Percentiles rank a stretch among this genome's conserved stretches.
These are phyloP conservation scores for Corella eumyota DNA, from an alignment of 23 tunicate genomes.

Conservation along the genomic window DNA sequence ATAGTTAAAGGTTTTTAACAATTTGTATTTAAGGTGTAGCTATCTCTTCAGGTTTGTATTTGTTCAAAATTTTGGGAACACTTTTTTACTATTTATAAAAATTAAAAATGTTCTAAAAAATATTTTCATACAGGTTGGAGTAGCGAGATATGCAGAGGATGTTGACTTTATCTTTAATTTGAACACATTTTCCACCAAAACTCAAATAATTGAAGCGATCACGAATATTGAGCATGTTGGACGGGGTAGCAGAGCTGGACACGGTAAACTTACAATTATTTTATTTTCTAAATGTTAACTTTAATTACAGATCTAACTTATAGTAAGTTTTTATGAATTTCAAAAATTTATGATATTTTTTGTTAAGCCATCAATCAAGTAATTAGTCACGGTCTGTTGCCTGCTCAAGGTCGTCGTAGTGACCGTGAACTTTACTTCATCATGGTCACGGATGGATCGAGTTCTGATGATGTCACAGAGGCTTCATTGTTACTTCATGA, in stretches of 20 bases:
- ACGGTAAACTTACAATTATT: slow-evolving; percentile 15
- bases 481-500: slow-evolving; percentile 14
- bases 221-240: slow-evolving; percentile 18
- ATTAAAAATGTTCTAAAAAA: background rate
- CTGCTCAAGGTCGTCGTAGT: slow-evolving; percentile 15
- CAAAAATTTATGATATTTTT: background rate
- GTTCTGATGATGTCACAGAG: slow-evolving; percentile 31
- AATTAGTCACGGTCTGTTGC: slow-evolving; percentile 9
- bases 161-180: slow-evolving; percentile 39
- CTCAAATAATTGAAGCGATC: slow-evolving; percentile 22
- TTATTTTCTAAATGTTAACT: background rate
- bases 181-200: slow-evolving; percentile 23
- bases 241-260: slow-evolving; percentile 28
- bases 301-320: background rate
- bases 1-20: background rate
- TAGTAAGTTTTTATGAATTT: no score
- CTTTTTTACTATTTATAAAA: background rate
- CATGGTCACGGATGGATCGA: slow-evolving; percentile 49
- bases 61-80: background rate
- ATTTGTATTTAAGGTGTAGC: background rate
- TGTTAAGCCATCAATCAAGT: no score
- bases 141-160: slow-evolving; percentile 36
- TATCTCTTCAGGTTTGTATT: no score
- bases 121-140: slow-evolving; percentile 23
- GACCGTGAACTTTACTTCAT: slow-evolving; percentile 30